A percentile compares a stretch with the other conserved stretches of the same genome.
phyloP scores from a whole-genome alignment of 2,888 invertebrate genomes.

The Drosophila conformis region DNA sequence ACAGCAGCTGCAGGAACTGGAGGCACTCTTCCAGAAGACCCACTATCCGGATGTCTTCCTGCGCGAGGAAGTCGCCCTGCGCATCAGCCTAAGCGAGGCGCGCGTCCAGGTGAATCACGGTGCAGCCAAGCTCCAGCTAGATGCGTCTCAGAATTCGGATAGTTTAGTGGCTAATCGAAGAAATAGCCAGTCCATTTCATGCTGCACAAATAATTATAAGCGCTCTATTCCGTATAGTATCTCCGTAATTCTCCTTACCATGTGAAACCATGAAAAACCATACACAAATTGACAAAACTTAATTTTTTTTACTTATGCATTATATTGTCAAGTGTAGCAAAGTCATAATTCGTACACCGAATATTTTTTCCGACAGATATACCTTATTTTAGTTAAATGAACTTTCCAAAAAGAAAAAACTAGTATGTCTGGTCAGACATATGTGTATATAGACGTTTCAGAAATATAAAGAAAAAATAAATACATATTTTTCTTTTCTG shows the following conservation, averaged over 20 bases:
- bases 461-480: not conserved
- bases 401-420: not conserved
- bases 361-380: not conserved
- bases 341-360: not conserved
- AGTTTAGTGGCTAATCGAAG: not conserved
- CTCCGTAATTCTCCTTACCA: not conserved
- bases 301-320: not conserved
- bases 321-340: not conserved
- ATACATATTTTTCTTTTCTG: not conserved
- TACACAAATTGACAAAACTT: not conserved
- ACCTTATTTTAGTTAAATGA: not conserved
- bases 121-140: slow-evolving; percentile 1
- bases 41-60: slow-evolving; percentile 95
- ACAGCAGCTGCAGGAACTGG: slow-evolving; percentile 95
- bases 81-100: slow-evolving; percentile 96
- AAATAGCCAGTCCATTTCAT: not conserved
- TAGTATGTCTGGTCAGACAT: too few species aligned
- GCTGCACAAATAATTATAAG: not conserved
- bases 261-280: not conserved
- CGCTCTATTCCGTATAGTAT: not conserved
- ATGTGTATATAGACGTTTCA: too few species aligned
- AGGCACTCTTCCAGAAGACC: slow-evolving; percentile 96
- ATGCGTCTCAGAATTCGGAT: not conserved
- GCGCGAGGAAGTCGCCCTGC: slow-evolving; percentile 95
- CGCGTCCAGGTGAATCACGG: slow-evolving; percentile 89